phyloP scores from a whole-genome alignment of 2,797 vertebrate genomes.

The Falco concolor region DNA sequence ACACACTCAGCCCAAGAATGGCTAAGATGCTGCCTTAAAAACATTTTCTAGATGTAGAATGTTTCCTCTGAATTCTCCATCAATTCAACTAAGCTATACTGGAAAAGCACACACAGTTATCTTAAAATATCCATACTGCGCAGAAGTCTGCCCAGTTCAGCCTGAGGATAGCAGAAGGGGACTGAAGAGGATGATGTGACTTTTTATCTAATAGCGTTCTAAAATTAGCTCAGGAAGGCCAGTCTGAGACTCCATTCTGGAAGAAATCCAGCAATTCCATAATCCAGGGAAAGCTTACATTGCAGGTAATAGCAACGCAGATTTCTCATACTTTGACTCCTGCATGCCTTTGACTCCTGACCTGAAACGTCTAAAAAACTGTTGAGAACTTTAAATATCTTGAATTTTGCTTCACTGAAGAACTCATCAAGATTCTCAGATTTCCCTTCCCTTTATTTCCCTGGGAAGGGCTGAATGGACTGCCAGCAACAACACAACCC shows the following conservation, averaged over 20 bases:
- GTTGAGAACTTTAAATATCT: neutral
- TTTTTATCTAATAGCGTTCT: neutral
- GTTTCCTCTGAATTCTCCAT: neutral
- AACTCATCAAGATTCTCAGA: neutral
- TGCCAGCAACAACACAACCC: neutral
- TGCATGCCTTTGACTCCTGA: neutral
- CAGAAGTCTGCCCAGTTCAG: neutral
- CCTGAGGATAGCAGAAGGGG: neutral
- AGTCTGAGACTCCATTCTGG: constrained; percentile 13
- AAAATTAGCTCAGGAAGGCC: constrained; percentile 19
- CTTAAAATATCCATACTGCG: neutral
- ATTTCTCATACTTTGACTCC: neutral
- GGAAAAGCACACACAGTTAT: neutral
- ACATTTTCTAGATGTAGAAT: neutral
- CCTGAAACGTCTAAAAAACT: neutral
- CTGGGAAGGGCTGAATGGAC: neutral
- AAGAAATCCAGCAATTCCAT: neutral
- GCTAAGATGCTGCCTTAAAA: constrained; percentile 16
- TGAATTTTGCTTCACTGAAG: neutral
- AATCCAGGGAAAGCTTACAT: neutral
- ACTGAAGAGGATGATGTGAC: neutral
- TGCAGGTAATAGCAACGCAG: neutral
- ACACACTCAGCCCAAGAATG: neutral
- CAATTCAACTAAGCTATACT: neutral
- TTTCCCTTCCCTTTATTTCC: neutral